A percentile compares a stretch with the other conserved stretches of the same genome.
Conservation (phyloP, 2,888 invertebrate genomes). For the Caprella mutica region DNA sequence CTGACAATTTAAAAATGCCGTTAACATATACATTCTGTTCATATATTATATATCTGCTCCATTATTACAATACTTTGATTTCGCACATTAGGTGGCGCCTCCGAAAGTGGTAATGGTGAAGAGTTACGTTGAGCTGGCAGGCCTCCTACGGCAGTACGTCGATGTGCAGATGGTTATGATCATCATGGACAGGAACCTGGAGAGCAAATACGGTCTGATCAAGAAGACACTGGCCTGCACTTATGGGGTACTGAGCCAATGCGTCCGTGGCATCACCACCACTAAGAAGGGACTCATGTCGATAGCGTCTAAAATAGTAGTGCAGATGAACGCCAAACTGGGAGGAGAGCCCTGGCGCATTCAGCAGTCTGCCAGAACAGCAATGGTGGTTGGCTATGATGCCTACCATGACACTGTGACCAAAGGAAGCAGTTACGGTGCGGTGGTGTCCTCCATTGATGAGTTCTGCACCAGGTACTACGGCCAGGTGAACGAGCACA, state of each 20-base stretch:
- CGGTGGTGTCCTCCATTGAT: slow-evolving; percentile 45
- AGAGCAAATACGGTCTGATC: slow-evolving; percentile 71
- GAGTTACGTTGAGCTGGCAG: too few species aligned
- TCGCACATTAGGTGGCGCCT: too few species aligned
- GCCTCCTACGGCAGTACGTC: not conserved
- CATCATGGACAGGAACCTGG: slow-evolving; percentile 54
- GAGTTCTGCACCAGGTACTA: slow-evolving; percentile 38
- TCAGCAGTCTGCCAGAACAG: slow-evolving; percentile 49
- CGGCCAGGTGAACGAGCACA: slow-evolving; percentile 22
- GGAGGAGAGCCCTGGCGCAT: slow-evolving; percentile 80
- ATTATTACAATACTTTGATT: too few species aligned
- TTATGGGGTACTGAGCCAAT: slow-evolving; percentile 32
- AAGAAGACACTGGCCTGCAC: slow-evolving; percentile 51
- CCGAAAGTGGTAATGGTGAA: too few species aligned
- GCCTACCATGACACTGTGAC: slow-evolving; percentile 42
- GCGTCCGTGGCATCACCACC: slow-evolving; percentile 25
- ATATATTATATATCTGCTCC: too few species aligned
- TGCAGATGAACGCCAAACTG: slow-evolving; percentile 85
- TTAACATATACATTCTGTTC: too few species aligned
- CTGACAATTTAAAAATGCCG: too few species aligned
- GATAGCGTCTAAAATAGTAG: slow-evolving; percentile 79
- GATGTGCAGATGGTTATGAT: slow-evolving; percentile 41
- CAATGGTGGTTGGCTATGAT: slow-evolving; percentile 59
- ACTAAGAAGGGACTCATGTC: slow-evolving; percentile 47
- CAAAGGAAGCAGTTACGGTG: slow-evolving; percentile 49